These are phyloP conservation scores for Acromyrmex echinatior DNA, from an alignment of 1,140 invertebrate species.

Conservation along the genomic window DNA sequence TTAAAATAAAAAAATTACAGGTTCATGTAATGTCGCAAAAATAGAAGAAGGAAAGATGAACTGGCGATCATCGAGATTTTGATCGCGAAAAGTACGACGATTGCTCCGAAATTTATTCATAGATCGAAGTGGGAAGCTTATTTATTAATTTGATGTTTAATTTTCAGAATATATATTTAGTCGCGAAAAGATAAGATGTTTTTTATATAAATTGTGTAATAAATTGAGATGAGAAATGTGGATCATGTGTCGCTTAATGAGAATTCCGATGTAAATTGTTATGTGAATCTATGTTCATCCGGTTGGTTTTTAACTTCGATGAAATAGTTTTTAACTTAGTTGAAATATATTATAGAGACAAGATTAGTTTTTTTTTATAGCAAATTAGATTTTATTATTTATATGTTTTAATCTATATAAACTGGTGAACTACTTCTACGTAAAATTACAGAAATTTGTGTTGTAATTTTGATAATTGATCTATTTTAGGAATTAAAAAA, in stretches of 20 bases:
- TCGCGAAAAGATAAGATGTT: background rate
- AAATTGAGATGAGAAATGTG: background rate
- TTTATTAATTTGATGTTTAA: background rate
- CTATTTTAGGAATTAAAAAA: background rate
- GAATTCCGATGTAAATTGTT: background rate
- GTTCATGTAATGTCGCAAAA: too few relatives aligned
- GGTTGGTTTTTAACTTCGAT: background rate
- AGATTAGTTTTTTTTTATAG: too few relatives aligned
- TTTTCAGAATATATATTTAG: conserved; percentile 10
- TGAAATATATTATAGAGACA: too few relatives aligned
- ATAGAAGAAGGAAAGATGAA: background rate
- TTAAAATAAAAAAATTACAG: conserved; percentile 1
- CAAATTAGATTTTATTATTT: background rate
- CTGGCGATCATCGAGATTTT: background rate
- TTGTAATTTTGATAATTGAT: background rate
- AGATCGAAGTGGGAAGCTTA: background rate
- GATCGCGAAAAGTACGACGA: too few relatives aligned
- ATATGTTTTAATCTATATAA: background rate
- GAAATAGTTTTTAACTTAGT: too few relatives aligned
- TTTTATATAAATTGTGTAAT: background rate
- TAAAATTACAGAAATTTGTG: background rate
- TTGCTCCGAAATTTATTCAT: conserved; percentile 12
- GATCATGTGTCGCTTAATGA: background rate
- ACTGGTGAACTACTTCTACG: background rate
- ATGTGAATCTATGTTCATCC: background rate